Percentiles rank a stretch among this genome's conserved stretches.
Evolutionary conservation across 1,140 invertebrate genomes (phyloP).

Genomic region (Polypedilum pembai): DNA sequence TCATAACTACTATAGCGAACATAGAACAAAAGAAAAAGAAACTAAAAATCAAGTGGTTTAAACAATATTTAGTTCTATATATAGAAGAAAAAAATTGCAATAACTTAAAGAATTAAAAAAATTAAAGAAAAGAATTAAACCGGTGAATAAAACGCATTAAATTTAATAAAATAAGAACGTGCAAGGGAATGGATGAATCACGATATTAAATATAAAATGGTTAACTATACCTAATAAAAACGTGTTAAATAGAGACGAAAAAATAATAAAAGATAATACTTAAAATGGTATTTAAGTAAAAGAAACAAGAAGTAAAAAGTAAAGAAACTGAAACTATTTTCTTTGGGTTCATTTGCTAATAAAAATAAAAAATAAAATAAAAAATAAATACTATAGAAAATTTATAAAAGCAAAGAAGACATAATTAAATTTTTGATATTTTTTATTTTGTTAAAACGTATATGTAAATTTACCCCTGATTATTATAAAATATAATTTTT

Average conservation of each 20-base stretch:
- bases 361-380: neutral
- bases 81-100: neutral
- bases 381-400: constrained; percentile 18
- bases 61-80: neutral
- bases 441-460: constrained; percentile 26
- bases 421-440: constrained; percentile 28
- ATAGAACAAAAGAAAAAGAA: constrained; percentile 1
- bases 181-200: no score
- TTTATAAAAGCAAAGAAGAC: neutral
- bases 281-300: neutral
- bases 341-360: constrained; percentile 5
- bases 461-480: constrained; percentile 24
- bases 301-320: neutral
- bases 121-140: no score
- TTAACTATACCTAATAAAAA: neutral
- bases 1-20: neutral
- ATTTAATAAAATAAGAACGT: no score
- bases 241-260: constrained; percentile 8
- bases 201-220: no score
- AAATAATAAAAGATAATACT: neutral
- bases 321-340: constrained; percentile 22
- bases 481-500: constrained; percentile 8
- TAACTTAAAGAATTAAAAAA: neutral
- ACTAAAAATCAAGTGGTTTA: neutral
- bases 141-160: no score